Conservation (phyloP, 2,888 invertebrate genomes). For the Linyphia triangularis region DNA sequence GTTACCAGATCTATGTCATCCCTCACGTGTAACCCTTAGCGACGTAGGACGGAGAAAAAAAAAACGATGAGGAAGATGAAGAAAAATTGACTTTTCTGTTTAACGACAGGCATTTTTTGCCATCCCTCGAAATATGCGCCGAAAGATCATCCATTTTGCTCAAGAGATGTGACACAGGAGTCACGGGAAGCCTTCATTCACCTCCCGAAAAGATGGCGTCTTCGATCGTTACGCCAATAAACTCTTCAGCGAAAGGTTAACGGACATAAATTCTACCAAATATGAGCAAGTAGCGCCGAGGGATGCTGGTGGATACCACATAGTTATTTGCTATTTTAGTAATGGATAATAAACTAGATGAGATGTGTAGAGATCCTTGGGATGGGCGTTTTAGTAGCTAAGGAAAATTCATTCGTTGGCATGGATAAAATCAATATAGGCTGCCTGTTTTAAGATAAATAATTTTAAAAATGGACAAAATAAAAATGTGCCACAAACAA, state of each 20-base stretch:
- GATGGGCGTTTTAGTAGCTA: background rate
- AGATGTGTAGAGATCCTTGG: background rate
- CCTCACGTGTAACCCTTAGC: constrained; percentile 53
- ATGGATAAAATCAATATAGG: too few relatives aligned
- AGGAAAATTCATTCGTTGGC: too few relatives aligned
- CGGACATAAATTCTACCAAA: constrained; percentile 64
- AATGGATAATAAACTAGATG: background rate
- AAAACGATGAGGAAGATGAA: constrained; percentile 57
- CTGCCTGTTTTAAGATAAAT: too few relatives aligned
- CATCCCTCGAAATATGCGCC: constrained; percentile 71
- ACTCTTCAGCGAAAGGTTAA: constrained; percentile 65
- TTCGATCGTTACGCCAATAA: constrained; percentile 68
- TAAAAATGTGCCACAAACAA: too few relatives aligned
- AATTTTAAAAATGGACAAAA: too few relatives aligned
- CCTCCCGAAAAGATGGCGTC: constrained; percentile 35
- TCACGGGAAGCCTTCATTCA: constrained; percentile 65
- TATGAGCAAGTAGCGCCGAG: constrained; percentile 49
- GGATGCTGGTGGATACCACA: background rate
- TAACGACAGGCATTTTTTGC: constrained; percentile 70
- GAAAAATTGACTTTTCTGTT: constrained; percentile 72
- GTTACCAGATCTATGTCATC: constrained; percentile 58
- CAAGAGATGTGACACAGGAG: constrained; percentile 70
- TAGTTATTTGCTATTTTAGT: constrained; percentile 18
- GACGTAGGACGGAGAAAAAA: too few relatives aligned
- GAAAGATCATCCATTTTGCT: constrained; percentile 71